Evolutionary conservation across 2,888 invertebrate genomes (phyloP).

Genomic region (Timandra comae): DNA sequence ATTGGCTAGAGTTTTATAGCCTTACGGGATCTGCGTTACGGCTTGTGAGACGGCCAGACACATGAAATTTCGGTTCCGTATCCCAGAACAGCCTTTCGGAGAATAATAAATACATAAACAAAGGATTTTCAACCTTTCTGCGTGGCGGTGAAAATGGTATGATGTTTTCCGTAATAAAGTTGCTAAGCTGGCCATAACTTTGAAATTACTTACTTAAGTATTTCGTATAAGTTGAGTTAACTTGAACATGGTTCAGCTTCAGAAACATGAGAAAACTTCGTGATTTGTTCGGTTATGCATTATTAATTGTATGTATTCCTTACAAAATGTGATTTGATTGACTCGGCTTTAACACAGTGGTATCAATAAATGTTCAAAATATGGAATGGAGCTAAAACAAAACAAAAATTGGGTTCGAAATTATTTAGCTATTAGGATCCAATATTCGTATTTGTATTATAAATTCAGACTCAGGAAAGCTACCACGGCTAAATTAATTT

Average conservation of each 20-base stretch:
- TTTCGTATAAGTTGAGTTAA: constrained; percentile 6
- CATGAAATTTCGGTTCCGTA: constrained; percentile 12
- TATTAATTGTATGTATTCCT: constrained; percentile 1
- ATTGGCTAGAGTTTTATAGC: constrained; percentile 42
- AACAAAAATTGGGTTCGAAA: too few relatives aligned
- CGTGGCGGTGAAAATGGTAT: constrained; percentile 17
- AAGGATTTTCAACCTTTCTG: constrained; percentile 16
- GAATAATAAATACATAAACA: constrained; percentile 19
- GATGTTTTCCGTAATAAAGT: constrained; percentile 18
- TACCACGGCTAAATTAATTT: too few relatives aligned
- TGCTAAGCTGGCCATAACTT: constrained; percentile 16
- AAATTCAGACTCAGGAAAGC: too few relatives aligned
- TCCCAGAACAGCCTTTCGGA: constrained; percentile 11
- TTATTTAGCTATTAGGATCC: too few relatives aligned
- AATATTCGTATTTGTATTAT: too few relatives aligned
- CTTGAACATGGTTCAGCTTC: background rate
- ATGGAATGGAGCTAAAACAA: too few relatives aligned
- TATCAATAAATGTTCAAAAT: too few relatives aligned
- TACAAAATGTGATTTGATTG: background rate
- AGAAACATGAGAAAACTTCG: constrained; percentile 2
- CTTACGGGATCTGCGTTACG: constrained; percentile 24
- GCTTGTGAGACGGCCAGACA: constrained; percentile 14
- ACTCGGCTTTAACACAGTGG: too few relatives aligned
- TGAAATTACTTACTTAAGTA: constrained; percentile 14
- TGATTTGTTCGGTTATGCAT: constrained; percentile 1